Evolutionary conservation across 2,888 invertebrate species (phyloP).

Genomic region (Blomia tropicalis): DNA sequence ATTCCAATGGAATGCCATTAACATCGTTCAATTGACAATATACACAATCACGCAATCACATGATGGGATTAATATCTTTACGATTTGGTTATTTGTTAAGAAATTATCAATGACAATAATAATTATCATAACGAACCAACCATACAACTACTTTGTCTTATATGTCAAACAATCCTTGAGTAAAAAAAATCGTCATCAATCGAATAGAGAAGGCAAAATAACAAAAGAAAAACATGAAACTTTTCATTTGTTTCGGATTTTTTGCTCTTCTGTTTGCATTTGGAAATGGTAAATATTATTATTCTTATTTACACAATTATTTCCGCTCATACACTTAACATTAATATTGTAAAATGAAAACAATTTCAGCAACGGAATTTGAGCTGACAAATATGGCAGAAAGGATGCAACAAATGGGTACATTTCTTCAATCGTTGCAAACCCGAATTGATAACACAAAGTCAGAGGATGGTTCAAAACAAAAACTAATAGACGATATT

Average conservation of each 20-base stretch:
- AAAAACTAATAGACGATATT: not conserved
- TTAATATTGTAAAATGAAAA: too few relatives aligned
- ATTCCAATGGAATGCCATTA: too few relatives aligned
- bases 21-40: too few relatives aligned
- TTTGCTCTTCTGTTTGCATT: not conserved
- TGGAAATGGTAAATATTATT: not conserved
- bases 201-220: too few relatives aligned
- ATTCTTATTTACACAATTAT: not conserved
- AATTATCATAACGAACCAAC: too few relatives aligned
- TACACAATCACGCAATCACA: too few relatives aligned
- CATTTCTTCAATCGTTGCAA: not conserved
- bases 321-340: not conserved
- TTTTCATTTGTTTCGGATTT: not conserved
- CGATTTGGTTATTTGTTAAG: too few relatives aligned
- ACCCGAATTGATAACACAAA: not conserved
- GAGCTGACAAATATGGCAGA: not conserved
- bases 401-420: not conserved
- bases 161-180: too few relatives aligned
- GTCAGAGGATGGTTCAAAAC: not conserved
- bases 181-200: too few relatives aligned
- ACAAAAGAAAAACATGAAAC: not conserved
- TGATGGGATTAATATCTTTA: too few relatives aligned
- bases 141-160: too few relatives aligned
- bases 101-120: too few relatives aligned
- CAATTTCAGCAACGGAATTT: not conserved